Evolutionary conservation across 1,140 invertebrate species (phyloP).

Genomic region (Drosophila teissieri): DNA sequence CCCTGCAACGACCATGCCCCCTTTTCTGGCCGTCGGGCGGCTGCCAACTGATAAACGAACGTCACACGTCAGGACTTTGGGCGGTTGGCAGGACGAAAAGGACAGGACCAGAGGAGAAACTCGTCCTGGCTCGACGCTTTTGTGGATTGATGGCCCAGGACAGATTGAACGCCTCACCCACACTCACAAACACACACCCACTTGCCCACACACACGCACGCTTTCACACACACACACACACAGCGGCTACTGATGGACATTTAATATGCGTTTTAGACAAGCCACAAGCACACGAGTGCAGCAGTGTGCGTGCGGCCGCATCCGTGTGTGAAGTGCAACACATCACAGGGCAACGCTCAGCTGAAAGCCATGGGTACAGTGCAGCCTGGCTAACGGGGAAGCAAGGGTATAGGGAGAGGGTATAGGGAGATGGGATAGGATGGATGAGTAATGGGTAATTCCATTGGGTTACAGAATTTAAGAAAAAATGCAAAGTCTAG

Average conservation of each 20-base stretch:
- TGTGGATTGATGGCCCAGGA: slow-evolving; percentile 75
- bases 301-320: slow-evolving; percentile 23
- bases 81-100: slow-evolving; percentile 35
- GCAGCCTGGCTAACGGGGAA: background rate
- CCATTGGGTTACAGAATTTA: no score
- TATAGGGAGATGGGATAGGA: no score
- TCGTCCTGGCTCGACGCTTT: slow-evolving; percentile 66
- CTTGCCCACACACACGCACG: background rate
- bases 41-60: slow-evolving; percentile 77
- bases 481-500: no score
- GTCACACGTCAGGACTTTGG: slow-evolving; percentile 72
- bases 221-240: background rate
- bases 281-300: slow-evolving; percentile 22
- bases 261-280: slow-evolving; percentile 79
- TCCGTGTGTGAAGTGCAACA: slow-evolving; percentile 49
- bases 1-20: slow-evolving; percentile 4
- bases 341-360: slow-evolving; percentile 40
- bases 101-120: slow-evolving; percentile 16
- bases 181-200: slow-evolving; percentile 9
- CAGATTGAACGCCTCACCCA: slow-evolving; percentile 67
- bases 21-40: slow-evolving; percentile 16
- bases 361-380: slow-evolving; percentile 15
- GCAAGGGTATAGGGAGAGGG: no score
- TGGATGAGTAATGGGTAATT: no score
- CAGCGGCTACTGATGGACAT: slow-evolving; percentile 62